Percentiles rank a stretch among this genome's conserved stretches.
Conservation (phyloP, 1,140 invertebrate genomes). For the Dendrolimus punctatus region DNA sequence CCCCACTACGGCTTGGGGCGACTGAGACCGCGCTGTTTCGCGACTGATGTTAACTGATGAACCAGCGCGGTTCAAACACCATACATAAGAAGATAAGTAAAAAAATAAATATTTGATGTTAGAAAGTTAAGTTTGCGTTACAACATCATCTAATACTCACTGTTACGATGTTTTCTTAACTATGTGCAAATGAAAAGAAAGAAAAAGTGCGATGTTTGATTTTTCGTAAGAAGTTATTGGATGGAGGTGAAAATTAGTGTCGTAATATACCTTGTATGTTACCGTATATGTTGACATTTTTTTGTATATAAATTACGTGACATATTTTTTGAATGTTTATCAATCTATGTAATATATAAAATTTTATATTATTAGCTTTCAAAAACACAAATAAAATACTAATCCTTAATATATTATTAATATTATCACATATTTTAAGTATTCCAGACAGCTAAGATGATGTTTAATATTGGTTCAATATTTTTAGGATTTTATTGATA, state of each 20-base stretch:
- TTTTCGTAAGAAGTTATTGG: constrained; percentile 34
- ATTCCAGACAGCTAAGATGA: too few species aligned
- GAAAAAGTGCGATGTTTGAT: constrained; percentile 68
- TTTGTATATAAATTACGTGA: background rate
- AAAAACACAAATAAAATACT: too few species aligned
- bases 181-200: constrained; percentile 63
- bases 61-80: constrained; percentile 21
- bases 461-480: too few species aligned
- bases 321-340: too few species aligned
- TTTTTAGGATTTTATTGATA: too few species aligned
- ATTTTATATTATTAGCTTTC: too few species aligned
- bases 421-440: too few species aligned
- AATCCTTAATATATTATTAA: too few species aligned
- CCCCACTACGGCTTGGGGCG: constrained; percentile 42
- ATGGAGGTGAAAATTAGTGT: constrained; percentile 21
- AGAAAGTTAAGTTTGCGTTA: constrained; percentile 64
- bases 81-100: constrained; percentile 58
- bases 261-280: constrained; percentile 16
- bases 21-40: constrained; percentile 47
- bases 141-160: constrained; percentile 34
- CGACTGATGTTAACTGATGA: constrained; percentile 49
- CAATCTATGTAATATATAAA: constrained; percentile 8
- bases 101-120: constrained; percentile 67
- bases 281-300: constrained; percentile 6
- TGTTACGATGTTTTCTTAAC: constrained; percentile 39